phyloP scores from a whole-genome alignment of 2,888 invertebrate genomes.

The Eupithecia abbreviata region DNA sequence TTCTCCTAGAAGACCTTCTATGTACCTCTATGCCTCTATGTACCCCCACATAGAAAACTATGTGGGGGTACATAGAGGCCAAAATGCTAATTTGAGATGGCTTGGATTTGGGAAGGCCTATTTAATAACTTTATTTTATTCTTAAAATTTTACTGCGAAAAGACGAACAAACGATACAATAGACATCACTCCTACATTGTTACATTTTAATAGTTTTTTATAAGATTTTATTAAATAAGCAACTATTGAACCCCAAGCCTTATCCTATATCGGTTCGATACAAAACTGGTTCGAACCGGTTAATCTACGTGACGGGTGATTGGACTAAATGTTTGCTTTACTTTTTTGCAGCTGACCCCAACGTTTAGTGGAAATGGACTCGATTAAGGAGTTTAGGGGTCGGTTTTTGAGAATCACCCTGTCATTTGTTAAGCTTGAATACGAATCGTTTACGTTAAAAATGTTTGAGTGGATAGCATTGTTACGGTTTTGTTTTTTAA shows the following conservation, averaged over 20 bases:
- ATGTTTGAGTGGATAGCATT: neutral
- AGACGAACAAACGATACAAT: too few species aligned
- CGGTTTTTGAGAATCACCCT: conserved; percentile 6
- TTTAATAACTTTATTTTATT: too few species aligned
- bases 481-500: neutral
- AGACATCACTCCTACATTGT: neutral
- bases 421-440: conserved; percentile 9
- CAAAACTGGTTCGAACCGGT: conserved; percentile 1
- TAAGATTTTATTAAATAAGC: neutral
- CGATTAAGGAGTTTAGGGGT: conserved; percentile 2
- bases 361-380: conserved; percentile 13
- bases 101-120: too few species aligned
- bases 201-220: neutral
- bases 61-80: too few species aligned
- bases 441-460: neutral
- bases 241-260: neutral
- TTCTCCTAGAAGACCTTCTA: too few species aligned
- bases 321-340: neutral
- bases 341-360: conserved; percentile 10
- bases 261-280: neutral
- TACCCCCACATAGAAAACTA: too few species aligned
- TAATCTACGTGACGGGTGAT: conserved; percentile 17
- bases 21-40: too few species aligned
- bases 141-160: too few species aligned
- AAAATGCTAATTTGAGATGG: too few species aligned